Conservation (phyloP, 2,888 invertebrate genomes). For the Epicampocera succincta region DNA sequence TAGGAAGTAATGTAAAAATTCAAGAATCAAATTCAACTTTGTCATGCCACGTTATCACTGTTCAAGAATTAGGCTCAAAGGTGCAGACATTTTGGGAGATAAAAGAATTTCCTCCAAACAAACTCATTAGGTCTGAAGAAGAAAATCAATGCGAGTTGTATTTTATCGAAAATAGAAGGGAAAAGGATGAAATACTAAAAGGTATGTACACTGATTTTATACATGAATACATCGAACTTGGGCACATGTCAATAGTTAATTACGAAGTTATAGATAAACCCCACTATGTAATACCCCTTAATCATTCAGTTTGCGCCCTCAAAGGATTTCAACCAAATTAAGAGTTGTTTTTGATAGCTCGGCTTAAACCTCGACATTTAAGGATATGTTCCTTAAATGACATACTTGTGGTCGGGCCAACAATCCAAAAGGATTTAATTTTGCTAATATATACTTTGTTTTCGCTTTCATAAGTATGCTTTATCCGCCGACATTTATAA, state of each 20-base stretch:
- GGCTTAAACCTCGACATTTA: too few relatives aligned
- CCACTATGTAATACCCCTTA: conserved; percentile 46
- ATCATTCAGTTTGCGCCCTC: conserved; percentile 33
- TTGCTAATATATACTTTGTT: too few relatives aligned
- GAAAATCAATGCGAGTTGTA: conserved; percentile 18
- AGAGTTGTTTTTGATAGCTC: too few relatives aligned
- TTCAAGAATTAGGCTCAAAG: conserved; percentile 1
- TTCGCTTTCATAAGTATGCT: too few relatives aligned
- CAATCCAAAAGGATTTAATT: too few relatives aligned
- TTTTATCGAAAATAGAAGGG: conserved; percentile 37
- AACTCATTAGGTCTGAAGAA: too few relatives aligned
- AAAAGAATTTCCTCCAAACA: too few relatives aligned
- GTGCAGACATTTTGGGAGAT: conserved; percentile 10
- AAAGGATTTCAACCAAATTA: conserved; percentile 15
- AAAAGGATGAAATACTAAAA: conserved; percentile 26
- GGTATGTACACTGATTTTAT: conserved; percentile 4
- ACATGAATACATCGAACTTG: not conserved
- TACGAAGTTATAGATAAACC: conserved; percentile 7
- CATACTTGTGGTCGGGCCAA: too few relatives aligned
- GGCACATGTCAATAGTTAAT: too few relatives aligned
- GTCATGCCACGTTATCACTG: conserved; percentile 12
- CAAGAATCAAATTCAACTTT: not conserved
- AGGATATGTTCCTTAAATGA: too few relatives aligned
- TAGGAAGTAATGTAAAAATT: not conserved
- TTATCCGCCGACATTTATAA: too few relatives aligned